These are phyloP conservation scores for Paratilapia polleni DNA, from an alignment of 2,113 vertebrate genomes.

Conservation along the genomic window DNA sequence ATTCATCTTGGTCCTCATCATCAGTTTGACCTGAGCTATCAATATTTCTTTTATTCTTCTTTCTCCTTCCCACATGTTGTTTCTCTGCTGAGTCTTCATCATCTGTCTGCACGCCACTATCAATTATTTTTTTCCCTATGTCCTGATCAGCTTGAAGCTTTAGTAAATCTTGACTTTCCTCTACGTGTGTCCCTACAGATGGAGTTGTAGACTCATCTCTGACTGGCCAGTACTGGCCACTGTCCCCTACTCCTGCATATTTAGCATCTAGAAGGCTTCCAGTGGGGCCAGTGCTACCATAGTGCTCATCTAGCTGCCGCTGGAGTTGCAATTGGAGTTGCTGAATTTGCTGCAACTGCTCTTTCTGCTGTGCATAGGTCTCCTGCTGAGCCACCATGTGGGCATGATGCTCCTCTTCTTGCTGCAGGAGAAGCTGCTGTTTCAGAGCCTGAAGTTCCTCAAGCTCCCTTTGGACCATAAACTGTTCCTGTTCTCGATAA, in stretches of 20 bases:
- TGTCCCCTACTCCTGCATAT: conserved; percentile 85
- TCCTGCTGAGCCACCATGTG: conserved; percentile 97
- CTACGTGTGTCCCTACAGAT: conserved; percentile 78
- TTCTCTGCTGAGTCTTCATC: conserved; percentile 93
- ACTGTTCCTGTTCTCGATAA: conserved; percentile 95
- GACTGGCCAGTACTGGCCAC: conserved; percentile 90
- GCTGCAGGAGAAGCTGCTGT: conserved; percentile 94
- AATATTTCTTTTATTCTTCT: conserved; percentile 88
- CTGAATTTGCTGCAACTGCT: conserved; percentile 96
- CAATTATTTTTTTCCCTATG: conserved; percentile 87
- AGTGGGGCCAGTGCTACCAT: conserved; percentile 71
- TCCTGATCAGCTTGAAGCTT: conserved; percentile 87
- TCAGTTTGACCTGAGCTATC: conserved; percentile 95
- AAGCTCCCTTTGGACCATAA: conserved; percentile 96
- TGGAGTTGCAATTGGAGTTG: conserved; percentile 96
- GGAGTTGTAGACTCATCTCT: conserved; percentile 86
- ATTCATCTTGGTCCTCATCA: conserved; percentile 97
- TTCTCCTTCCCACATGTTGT: conserved; percentile 85
- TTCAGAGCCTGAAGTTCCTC: conserved; percentile 97
- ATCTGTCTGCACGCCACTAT: conserved; percentile 96
- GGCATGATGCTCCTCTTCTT: conserved; percentile 96
- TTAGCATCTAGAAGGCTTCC: conserved; percentile 90
- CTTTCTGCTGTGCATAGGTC: conserved; percentile 91
- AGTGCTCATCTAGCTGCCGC: conserved; percentile 92
- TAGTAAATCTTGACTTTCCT: conserved; percentile 83